Conservation (phyloP, 2,113 vertebrate species). For the Callorhinus ursinus region DNA sequence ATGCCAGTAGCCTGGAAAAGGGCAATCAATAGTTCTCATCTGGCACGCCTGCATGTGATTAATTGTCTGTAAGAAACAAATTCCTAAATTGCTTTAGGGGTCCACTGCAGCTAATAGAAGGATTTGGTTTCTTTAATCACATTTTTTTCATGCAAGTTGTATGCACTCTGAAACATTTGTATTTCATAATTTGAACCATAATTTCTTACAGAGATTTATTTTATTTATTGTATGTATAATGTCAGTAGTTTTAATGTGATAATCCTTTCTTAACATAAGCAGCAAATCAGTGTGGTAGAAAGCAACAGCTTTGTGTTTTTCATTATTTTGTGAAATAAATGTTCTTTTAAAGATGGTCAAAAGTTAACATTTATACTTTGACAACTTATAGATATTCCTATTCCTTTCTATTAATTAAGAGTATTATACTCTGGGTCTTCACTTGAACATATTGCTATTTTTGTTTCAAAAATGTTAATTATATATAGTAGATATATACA, state of each 20-base stretch:
- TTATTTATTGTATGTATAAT: slow-evolving; percentile 65
- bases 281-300: slow-evolving; percentile 61
- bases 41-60: slow-evolving; percentile 92
- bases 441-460: slow-evolving; percentile 48
- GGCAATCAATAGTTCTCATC: slow-evolving; percentile 95
- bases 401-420: slow-evolving; percentile 35
- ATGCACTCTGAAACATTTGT: slow-evolving; percentile 68
- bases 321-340: slow-evolving; percentile 64
- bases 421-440: neutral
- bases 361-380: slow-evolving; percentile 56
- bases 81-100: slow-evolving; percentile 89
- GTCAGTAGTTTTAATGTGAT: slow-evolving; percentile 48
- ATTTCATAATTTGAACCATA: slow-evolving; percentile 58
- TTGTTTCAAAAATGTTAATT: slow-evolving; percentile 69
- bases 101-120: slow-evolving; percentile 85
- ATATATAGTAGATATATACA: slow-evolving; percentile 62
- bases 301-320: slow-evolving; percentile 50
- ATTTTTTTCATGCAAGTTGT: slow-evolving; percentile 78
- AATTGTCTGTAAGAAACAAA: slow-evolving; percentile 91
- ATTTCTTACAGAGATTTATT: slow-evolving; percentile 62
- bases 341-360: slow-evolving; percentile 58
- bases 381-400: neutral
- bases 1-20: slow-evolving; percentile 93
- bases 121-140: slow-evolving; percentile 84
- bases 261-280: slow-evolving; percentile 54